phyloP scores from a whole-genome alignment of 1,140 invertebrate genomes.

The Cydia pomonella region DNA sequence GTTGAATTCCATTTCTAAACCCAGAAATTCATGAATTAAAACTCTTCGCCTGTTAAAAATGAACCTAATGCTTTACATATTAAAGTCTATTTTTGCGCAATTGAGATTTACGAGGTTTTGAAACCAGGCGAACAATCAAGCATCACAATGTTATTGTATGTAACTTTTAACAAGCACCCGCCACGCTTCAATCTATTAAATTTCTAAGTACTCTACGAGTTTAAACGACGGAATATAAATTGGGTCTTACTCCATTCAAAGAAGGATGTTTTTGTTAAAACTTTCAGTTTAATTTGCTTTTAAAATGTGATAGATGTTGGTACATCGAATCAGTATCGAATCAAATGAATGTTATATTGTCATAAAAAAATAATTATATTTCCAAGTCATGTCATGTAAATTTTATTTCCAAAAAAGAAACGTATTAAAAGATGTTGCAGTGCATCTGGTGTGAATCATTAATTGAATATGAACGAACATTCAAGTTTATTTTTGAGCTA shows the following conservation, averaged over 20 bases:
- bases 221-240: neutral
- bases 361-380: no score
- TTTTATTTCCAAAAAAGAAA: no score
- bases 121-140: neutral
- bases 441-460: no score
- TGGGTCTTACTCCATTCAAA: neutral
- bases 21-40: neutral
- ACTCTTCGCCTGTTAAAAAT: neutral
- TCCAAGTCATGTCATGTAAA: no score
- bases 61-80: neutral
- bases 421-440: no score
- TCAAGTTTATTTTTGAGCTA: no score
- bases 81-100: neutral
- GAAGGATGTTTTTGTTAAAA: neutral
- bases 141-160: neutral
- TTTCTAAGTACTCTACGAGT: neutral
- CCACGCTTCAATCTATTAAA: neutral
- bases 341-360: no score
- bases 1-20: neutral
- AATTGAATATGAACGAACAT: no score
- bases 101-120: neutral
- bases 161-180: slow-evolving; percentile 11
- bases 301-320: no score
- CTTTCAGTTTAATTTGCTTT: neutral
- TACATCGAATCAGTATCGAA: no score